Conservation (phyloP, 2,113 vertebrate species). For the Mus spicilegus region DNA sequence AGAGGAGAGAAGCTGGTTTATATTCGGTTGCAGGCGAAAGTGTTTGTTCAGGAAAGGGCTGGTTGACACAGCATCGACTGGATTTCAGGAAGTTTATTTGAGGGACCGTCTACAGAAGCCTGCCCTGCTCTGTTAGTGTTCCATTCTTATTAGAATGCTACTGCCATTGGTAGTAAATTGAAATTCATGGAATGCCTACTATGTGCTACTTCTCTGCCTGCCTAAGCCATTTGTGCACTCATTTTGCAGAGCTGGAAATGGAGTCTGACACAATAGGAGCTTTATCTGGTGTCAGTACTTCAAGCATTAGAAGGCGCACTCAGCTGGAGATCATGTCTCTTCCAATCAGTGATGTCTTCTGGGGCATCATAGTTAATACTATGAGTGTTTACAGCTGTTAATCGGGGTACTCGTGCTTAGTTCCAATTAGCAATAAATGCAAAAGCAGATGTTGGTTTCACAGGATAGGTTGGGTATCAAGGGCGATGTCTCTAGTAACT, state of each 20-base stretch:
- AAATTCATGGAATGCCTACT: background rate
- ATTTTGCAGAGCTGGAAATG: background rate
- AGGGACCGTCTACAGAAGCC: background rate
- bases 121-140: background rate
- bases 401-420: no score
- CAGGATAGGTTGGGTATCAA: background rate
- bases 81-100: constrained; percentile 56
- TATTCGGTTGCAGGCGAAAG: constrained; percentile 70
- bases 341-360: fast-evolving
- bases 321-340: background rate
- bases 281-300: background rate
- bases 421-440: background rate
- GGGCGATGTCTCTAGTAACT: background rate
- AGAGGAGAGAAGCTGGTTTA: constrained; percentile 85
- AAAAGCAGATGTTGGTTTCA: background rate
- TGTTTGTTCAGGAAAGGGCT: constrained; percentile 74
- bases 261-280: background rate
- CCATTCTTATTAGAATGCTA: background rate
- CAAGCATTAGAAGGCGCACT: background rate
- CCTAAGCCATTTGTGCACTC: background rate
- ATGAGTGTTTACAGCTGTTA: background rate
- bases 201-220: background rate
- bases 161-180: background rate
- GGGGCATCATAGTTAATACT: no score
- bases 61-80: constrained; percentile 49